These are phyloP conservation scores for Phyllostomus hastatus DNA, from an alignment of 2,113 vertebrate genomes.

Conservation along the genomic window DNA sequence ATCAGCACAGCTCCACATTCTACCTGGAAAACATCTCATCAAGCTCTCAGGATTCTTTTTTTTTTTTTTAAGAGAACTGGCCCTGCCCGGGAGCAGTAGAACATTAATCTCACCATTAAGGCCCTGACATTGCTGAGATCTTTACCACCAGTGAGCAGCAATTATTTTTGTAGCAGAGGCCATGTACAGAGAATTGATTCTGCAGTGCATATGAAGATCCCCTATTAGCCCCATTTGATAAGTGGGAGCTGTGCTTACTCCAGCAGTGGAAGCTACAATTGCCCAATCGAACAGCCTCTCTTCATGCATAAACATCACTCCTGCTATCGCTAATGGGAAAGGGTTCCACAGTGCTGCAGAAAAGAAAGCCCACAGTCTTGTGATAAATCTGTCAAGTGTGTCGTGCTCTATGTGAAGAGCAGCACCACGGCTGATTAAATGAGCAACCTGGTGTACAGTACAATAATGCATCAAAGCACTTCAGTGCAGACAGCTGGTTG, in stretches of 20 bases:
- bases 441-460: conserved; percentile 64
- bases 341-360: conserved; percentile 60
- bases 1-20: background rate
- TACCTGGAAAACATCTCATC: background rate
- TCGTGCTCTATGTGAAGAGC: conserved; percentile 74
- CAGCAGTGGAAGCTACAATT: conserved; percentile 23
- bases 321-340: conserved; percentile 72
- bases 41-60: background rate
- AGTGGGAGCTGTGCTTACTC: conserved; percentile 17
- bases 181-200: conserved; percentile 56
- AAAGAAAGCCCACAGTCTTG: conserved; percentile 77
- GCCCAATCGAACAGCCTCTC: conserved; percentile 64
- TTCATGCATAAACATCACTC: conserved; percentile 74
- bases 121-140: conserved; percentile 63
- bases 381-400: conserved; percentile 81
- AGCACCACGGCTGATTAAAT: conserved; percentile 76
- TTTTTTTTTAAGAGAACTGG: background rate
- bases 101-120: conserved; percentile 71
- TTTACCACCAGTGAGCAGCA: conserved; percentile 68
- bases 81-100: background rate
- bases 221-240: conserved; percentile 65
- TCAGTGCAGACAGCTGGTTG: conserved; percentile 45
- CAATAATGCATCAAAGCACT: conserved; percentile 71
- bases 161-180: conserved; percentile 65
- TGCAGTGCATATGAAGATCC: conserved; percentile 50